Evolutionary conservation across 2,113 vertebrate genomes (phyloP).

Genomic region (Eolophus roseicapilla): DNA sequence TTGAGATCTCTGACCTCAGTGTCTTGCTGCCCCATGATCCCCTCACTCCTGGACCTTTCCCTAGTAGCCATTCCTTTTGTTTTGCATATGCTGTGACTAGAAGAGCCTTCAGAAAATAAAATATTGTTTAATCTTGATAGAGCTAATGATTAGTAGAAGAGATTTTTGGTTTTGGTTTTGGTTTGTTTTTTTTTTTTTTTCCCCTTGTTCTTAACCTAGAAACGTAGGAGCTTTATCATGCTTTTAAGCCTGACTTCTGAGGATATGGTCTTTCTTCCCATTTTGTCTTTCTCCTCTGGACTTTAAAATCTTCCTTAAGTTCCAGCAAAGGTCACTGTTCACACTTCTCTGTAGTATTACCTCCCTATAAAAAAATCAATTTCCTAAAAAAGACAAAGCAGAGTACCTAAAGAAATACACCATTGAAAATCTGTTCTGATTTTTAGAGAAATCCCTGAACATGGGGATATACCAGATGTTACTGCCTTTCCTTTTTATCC

Average conservation of each 20-base stretch:
- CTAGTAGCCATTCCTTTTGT: neutral
- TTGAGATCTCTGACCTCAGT: neutral
- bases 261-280: neutral
- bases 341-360: neutral
- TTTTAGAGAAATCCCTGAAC: neutral
- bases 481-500: neutral
- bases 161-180: neutral
- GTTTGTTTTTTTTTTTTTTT: neutral
- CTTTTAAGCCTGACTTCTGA: neutral
- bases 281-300: neutral
- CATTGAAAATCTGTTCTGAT: neutral
- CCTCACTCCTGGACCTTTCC: neutral
- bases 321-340: neutral
- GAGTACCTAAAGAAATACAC: neutral
- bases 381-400: neutral
- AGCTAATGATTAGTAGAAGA: neutral
- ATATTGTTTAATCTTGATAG: neutral
- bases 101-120: neutral
- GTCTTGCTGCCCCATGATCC: neutral
- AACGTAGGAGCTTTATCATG: neutral
- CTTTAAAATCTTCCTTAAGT: neutral
- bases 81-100: neutral
- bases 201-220: neutral
- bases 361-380: neutral
- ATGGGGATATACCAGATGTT: neutral